These are phyloP conservation scores for Tenthredo notha DNA, from an alignment of 2,888 invertebrate genomes.

Conservation along the genomic window DNA sequence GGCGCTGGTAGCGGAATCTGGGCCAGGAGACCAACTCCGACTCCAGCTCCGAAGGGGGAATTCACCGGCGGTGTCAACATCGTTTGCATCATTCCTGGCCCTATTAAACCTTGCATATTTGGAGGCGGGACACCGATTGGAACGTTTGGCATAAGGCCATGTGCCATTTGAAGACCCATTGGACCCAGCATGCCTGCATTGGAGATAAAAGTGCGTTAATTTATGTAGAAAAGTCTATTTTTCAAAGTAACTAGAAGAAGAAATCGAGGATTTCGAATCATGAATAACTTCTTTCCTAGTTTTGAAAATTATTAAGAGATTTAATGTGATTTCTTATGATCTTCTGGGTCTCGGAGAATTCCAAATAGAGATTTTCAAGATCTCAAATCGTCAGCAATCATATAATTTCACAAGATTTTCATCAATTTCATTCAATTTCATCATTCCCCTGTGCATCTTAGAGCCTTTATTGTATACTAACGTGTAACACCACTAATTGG, in stretches of 20 bases:
- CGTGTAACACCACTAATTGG: conserved; percentile 77
- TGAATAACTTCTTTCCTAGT: neutral
- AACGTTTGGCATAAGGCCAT: conserved; percentile 80
- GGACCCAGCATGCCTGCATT: conserved; percentile 76
- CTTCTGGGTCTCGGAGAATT: neutral
- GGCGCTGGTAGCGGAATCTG: conserved; percentile 77
- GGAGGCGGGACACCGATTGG: conserved; percentile 82
- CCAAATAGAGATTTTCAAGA: neutral
- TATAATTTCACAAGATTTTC: too few species aligned
- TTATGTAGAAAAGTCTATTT: conserved; percentile 35
- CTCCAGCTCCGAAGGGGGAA: conserved; percentile 75
- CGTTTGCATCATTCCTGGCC: conserved; percentile 76
- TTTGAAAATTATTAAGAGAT: neutral
- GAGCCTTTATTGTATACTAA: conserved; percentile 64
- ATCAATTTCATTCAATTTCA: neutral
- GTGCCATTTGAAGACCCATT: conserved; percentile 81
- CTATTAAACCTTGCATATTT: conserved; percentile 78
- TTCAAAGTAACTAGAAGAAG: neutral
- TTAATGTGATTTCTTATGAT: neutral
- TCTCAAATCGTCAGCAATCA: too few species aligned
- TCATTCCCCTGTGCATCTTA: neutral
- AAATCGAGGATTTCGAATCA: neutral
- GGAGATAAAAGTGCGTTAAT: conserved; percentile 54
- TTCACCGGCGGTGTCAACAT: conserved; percentile 76
- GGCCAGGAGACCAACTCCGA: conserved; percentile 73